Evolutionary conservation across 2,113 vertebrate species (phyloP), one percentile per base, ranked within the genome.

Genomic region (Zosterops borbonicus): DNA sequence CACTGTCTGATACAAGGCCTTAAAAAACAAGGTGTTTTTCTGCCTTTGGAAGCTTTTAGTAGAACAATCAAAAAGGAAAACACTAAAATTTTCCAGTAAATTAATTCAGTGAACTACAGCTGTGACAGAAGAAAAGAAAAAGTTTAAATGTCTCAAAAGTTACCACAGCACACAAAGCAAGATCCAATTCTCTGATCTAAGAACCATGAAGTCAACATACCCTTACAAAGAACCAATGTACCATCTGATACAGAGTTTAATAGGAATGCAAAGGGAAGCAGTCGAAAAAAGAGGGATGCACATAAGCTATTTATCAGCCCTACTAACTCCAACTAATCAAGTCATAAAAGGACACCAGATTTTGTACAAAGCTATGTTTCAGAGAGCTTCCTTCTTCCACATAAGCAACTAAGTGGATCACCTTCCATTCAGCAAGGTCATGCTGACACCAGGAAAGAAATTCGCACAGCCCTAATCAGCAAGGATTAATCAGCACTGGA

Each of bases 21-120:
- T 70, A 62, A 70, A 49, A 88, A 92, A 59, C 16, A 76, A 65
- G 44, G 84, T 8, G 4, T 20, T 77, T 67, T 92, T 93, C 50
- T 71, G 80, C 55, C n/a, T 87, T 77, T 65, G 87, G 89, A 33
- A 85, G 52, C 46, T 92, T 82, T 88, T 35, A 87, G 29, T 49
- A 87, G 11, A 83, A 65, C 27, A 47, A 44, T 28, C 28, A 39
- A 74, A 90, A 87, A 75, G 24, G 9, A 90, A 75, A 71, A 53
- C 14, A 62, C 7, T 4, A 17, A 73, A 6, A 2, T 65, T 33
- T 73, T 60, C 33, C n/a, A 69, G 23, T 76, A 82, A 83, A 85
- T n/a, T 0, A 68, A n/a, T 69, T 80, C 60, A 83, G n/a, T 53
- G 58, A 88, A 79, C 29, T 16, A 69, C 17, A 52, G 59, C 29